A percentile compares a stretch with the other conserved stretches of the same genome.
Conservation (phyloP, 2,888 invertebrate genomes). For the Leptura quadrifasciata region DNA sequence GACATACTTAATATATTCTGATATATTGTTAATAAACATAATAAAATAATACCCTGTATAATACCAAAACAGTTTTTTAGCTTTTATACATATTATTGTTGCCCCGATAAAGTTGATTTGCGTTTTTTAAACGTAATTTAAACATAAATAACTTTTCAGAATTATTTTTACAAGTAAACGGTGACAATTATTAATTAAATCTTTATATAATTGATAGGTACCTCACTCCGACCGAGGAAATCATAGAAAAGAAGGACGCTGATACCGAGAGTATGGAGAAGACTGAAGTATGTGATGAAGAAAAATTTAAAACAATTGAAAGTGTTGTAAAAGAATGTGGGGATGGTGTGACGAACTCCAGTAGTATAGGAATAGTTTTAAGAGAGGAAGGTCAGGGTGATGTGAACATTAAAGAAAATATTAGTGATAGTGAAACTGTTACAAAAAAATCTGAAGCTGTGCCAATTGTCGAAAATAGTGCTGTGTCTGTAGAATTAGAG, state of each 20-base stretch:
- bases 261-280: conserved; percentile 50
- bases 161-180: no score
- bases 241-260: conserved; percentile 67
- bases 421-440: conserved; percentile 64
- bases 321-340: conserved; percentile 54
- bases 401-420: conserved; percentile 61
- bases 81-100: no score
- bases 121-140: no score
- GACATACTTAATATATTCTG: background rate
- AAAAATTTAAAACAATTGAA: conserved; percentile 45
- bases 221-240: conserved; percentile 80
- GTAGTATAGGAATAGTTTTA: conserved; percentile 47
- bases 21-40: no score
- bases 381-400: conserved; percentile 56
- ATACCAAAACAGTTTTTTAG: background rate
- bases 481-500: conserved; percentile 74
- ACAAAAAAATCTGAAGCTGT: conserved; percentile 67
- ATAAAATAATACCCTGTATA: no score
- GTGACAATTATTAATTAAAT: background rate
- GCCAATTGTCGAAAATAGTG: conserved; percentile 73
- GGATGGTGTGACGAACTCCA: conserved; percentile 47
- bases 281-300: conserved; percentile 53
- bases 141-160: no score
- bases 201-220: conserved; percentile 69
- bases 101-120: no score